Base-by-base conservation (phyloP, 2,797 vertebrate species). In the Enteromius mattozi region DNA sequence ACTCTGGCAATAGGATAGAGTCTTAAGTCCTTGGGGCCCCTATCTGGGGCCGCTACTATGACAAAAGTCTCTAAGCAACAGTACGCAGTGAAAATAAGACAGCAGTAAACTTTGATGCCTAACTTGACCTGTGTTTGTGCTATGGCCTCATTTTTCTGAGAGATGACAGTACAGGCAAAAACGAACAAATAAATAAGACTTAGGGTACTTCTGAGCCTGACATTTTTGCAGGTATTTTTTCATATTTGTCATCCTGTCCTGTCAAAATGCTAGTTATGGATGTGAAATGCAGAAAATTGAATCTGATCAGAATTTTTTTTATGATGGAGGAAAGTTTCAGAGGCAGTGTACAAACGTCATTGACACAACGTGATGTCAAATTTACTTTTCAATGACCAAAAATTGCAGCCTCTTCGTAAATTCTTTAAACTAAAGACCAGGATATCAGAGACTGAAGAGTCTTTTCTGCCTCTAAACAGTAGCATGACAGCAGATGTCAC, bases 21-120 rank as follows among this genome's bases (percentile, higher is more conserved):
- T 45, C 56, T 6, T 8, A 33, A 79, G 21, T 49, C 13, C 45
- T 85, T 12, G 35, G 83, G 68, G 56, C 40, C 40, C 37, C 45
- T 65, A 24, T 80, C 63, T 78, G 42, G 65, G 76, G 72, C 35
- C 6, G 49, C 59, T 59, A 65, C 80, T 42, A 45, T 51, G 66
- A 85, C 85, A 49, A 77, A 6, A 30, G 30, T 70, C 66, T 70
- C 66, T 1, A 3, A 81, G 66, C n/a, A 70, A 70, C 65, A 30
- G 49, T 69, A 10, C 1, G 4, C 33, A 3, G 33, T 24, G 51
- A 59, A 27, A 17, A 27, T 1, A 1, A 69, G 45, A 54, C 30
- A 13, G 24, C 37, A 19, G 37, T 3, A 17, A 63, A 78, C 76
- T 7, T 2, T 77, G 54, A 5, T 35, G 47, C n/a, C 2, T 71